A percentile compares a stretch with the other conserved stretches of the same genome.
Evolutionary conservation across 2,888 invertebrate genomes (phyloP).

Genomic region (Cantharis flavilabris): DNA sequence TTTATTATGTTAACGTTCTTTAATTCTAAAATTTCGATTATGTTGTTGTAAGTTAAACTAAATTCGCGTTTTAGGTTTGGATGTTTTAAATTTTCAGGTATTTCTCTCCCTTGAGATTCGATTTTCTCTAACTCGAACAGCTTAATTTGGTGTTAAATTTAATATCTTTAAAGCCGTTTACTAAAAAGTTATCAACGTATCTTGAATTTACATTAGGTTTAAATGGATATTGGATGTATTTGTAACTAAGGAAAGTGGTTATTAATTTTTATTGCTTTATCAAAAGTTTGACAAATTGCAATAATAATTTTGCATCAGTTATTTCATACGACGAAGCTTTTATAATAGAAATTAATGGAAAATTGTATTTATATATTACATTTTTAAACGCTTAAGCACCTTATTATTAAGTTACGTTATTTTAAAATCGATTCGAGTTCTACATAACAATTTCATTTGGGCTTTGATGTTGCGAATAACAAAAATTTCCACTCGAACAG

Average conservation of each 20-base stretch:
- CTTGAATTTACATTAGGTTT: background rate
- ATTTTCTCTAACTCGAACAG: background rate
- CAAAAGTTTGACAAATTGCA: background rate
- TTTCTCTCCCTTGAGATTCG: background rate
- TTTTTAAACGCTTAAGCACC: background rate
- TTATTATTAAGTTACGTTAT: background rate
- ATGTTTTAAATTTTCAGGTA: background rate
- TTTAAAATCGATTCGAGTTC: background rate
- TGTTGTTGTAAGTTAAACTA: background rate
- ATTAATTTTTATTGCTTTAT: background rate
- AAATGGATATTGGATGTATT: background rate
- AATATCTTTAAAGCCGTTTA: background rate
- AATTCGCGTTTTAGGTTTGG: background rate
- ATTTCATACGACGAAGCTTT: background rate
- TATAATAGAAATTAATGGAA: background rate
- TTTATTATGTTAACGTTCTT: background rate
- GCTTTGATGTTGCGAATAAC: background rate
- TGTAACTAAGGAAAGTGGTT: background rate
- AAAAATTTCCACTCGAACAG: background rate
- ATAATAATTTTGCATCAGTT: background rate
- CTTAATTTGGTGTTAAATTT: conserved; percentile 13
- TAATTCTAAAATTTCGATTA: background rate
- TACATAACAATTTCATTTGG: background rate
- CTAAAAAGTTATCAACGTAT: background rate
- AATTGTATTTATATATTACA: background rate